phyloP scores from a whole-genome alignment of 2,888 invertebrate species.

The Phengaris arion region DNA sequence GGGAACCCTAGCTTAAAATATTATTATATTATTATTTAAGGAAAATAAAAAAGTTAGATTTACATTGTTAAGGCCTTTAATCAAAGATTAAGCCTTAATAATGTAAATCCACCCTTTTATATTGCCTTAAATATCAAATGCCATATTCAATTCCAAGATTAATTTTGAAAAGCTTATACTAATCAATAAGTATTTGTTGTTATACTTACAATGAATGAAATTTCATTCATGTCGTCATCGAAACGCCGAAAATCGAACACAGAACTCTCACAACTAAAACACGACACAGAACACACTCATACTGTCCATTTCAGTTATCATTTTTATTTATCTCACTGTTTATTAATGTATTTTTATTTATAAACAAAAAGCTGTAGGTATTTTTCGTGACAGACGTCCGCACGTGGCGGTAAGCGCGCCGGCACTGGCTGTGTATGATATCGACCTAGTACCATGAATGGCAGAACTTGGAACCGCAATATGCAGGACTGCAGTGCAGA shows the following conservation, averaged over 20 bases:
- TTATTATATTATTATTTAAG: too few species aligned
- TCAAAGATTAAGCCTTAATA: too few species aligned
- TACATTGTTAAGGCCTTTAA: too few species aligned
- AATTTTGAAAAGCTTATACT: not conserved
- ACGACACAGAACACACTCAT: not conserved
- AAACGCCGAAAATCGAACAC: constrained; percentile 32
- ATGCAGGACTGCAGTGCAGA: constrained; percentile 79
- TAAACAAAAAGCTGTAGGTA: constrained; percentile 52
- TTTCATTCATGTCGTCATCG: constrained; percentile 1
- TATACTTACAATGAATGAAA: constrained; percentile 12
- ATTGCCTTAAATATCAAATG: too few species aligned
- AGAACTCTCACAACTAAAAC: not conserved
- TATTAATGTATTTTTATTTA: constrained; percentile 49
- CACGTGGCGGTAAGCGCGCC: constrained; percentile 59
- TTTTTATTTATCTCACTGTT: constrained; percentile 1
- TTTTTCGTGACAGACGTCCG: constrained; percentile 50
- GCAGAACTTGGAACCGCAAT: constrained; percentile 60
- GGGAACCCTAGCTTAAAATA: too few species aligned
- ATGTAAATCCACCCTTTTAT: too few species aligned
- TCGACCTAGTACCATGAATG: constrained; percentile 62
- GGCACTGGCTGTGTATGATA: constrained; percentile 52
- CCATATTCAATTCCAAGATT: too few species aligned
- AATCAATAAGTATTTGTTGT: constrained; percentile 9
- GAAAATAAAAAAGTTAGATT: too few species aligned
- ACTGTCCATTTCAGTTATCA: not conserved